These are phyloP conservation scores for Acanthurus lineatus DNA, from an alignment of 2,797 vertebrate species.

Conservation along the genomic window DNA sequence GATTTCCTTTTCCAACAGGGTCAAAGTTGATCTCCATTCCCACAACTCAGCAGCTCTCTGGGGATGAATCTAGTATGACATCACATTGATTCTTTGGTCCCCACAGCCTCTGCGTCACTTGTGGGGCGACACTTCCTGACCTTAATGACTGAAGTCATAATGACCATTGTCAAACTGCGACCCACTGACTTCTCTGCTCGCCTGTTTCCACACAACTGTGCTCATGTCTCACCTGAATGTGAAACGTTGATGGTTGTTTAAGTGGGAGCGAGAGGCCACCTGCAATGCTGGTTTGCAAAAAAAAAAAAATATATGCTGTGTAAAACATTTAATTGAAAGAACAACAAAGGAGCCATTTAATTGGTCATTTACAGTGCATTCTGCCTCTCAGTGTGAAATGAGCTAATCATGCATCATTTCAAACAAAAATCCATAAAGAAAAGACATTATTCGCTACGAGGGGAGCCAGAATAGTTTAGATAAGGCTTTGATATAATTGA, in stretches of 20 bases:
- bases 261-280: slow-evolving; percentile 12
- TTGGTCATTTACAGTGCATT: slow-evolving; percentile 52
- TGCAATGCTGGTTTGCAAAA: slow-evolving; percentile 26
- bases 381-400: slow-evolving; percentile 50
- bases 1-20: slow-evolving; percentile 61
- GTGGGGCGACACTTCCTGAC: slow-evolving; percentile 33
- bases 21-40: slow-evolving; percentile 62
- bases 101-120: slow-evolving; percentile 37
- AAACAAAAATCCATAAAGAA: slow-evolving; percentile 59
- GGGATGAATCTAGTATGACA: slow-evolving; percentile 58
- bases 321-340: slow-evolving; percentile 34
- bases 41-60: slow-evolving; percentile 48
- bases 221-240: slow-evolving; percentile 12
- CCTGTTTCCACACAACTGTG: slow-evolving; percentile 10
- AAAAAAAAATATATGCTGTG: neutral
- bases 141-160: slow-evolving; percentile 60
- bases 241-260: neutral
- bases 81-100: slow-evolving; percentile 73
- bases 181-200: slow-evolving; percentile 20
- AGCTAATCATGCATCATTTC: slow-evolving; percentile 59
- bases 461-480: slow-evolving; percentile 54
- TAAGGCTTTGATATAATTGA: slow-evolving; percentile 67
- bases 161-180: slow-evolving; percentile 59
- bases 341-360: slow-evolving; percentile 56
- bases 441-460: slow-evolving; percentile 53